Base-by-base conservation (phyloP, 2,113 vertebrate species). In the Passer domesticus region DNA sequence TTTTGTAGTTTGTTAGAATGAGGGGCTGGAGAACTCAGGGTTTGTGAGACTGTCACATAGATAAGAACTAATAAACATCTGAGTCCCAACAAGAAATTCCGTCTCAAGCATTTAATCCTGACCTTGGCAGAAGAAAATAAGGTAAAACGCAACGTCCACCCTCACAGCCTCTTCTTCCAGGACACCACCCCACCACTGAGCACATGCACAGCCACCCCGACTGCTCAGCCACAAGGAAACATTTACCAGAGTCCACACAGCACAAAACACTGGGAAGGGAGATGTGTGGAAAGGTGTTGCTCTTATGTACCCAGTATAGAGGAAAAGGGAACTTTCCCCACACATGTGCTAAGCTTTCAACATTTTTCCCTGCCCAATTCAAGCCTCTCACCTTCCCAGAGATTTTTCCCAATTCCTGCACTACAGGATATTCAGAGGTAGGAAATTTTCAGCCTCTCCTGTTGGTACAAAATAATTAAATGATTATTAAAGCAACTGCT, bases 401-500 rank as follows among this genome's bases (percentile, higher is more conserved):
- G 16, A 37, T 75, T 94, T 94, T 75, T 78, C 64, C 47, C 82
- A 63, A 67, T 81, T 87, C 63, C 60, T 91, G 52, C 30, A 27
- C 21, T 67, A 25, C 11, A 44, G 8, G 22, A 72, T 87, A 68
- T 52, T 89, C 8, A 3, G 28, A 68, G 43, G 63, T 52, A 78
- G 66, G 39, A 33, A 52, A 70, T 86, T 59, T 84, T 72, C 68
- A 72, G 35, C 49, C 63, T 88, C 50, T 70, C 43, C 10, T 58
- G 3, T 69, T 90, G 66, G 53, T 58, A 90, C 62, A 92, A 90
- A 93, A 76, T 88, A 90, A 85, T 73, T 66, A 85, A 90, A 88
- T 77, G 13, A 49, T 92, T 90, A 66, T 58, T 83, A 72, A 76
- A 86, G 56, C 39, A 77, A 70, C 31, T 83, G 33, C 60, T 89